Evolutionary conservation across 2,797 vertebrate species (phyloP), one percentile per base, ranked within the genome.

Genomic region (Numenius phaeopus): DNA sequence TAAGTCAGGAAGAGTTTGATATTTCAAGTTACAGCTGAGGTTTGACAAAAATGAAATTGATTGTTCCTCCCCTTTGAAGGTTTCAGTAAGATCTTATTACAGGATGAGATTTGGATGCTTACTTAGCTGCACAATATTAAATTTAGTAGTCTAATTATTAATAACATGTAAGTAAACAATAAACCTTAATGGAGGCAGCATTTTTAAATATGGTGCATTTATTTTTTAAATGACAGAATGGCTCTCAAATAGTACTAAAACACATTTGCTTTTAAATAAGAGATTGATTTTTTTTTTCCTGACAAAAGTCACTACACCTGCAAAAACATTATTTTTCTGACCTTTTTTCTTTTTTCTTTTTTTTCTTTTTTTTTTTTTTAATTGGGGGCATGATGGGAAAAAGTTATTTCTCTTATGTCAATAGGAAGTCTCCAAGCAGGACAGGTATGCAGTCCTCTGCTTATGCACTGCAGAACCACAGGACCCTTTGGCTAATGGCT

Each of bases 21-120:
- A 84, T 78, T 94, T 85, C 44, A 77, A 85, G 40, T 92, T 92
- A 47, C 52, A 87, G 37, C 40, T 78, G 62, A 83, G 55, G 27
- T 75, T 54, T 95, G 82, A 94, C 89, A 84, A 87, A 96, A 95
- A 79, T 64, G 8, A 80, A 82, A 66, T 47, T 40, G 44, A 58
- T 71, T 81, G 37, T 40, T 82, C 93, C 64, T 83, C 42, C 18
- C 40, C 29, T 91, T 90, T 87, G 83, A 89, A 94, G 34, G 27
- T 82, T 44, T 72, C 34, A n/a, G 55, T 67, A 72, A 81, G 55
- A 39, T 91, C 17, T 72, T 89, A 47, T 23, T 82, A 59, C 32
- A 69, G 46, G 22, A 64, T 70, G 40, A 66, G 10, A 84, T 92
- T 80, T 73, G 71, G 27, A n/a, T 90, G 55, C 40, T 87, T 84